Percentiles rank a stretch among this genome's conserved stretches.
Evolutionary conservation across 1,140 invertebrate genomes (phyloP).

Genomic region (Tachypleus tridentatus): DNA sequence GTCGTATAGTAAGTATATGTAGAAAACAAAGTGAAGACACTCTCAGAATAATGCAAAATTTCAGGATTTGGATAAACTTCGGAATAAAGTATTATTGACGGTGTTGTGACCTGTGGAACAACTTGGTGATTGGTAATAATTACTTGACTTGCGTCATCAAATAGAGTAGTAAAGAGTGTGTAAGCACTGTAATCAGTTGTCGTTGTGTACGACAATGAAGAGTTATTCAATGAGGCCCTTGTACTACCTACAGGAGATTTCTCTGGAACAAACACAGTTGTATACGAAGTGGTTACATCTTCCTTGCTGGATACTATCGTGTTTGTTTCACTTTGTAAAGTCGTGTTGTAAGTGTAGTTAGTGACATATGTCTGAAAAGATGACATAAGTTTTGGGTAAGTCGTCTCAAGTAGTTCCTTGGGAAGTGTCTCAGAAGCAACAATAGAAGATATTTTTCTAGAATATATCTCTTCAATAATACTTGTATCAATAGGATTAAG

Average conservation of each 20-base stretch:
- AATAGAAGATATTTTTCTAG: too few relatives aligned
- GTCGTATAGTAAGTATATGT: conserved; percentile 27
- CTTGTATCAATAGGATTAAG: too few relatives aligned
- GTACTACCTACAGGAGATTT: not conserved
- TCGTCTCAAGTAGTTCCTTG: too few relatives aligned
- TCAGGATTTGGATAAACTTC: not conserved
- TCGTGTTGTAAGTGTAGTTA: conserved; percentile 26
- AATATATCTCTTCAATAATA: too few relatives aligned
- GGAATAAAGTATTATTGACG: conserved; percentile 10
- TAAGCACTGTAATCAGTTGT: conserved; percentile 21
- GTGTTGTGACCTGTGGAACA: conserved; percentile 20
- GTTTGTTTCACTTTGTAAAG: conserved; percentile 22
- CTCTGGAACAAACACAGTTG: conserved; percentile 23
- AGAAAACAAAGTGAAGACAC: conserved; percentile 20
- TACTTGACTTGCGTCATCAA: conserved; percentile 21
- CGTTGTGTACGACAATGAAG: not conserved
- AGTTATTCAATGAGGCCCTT: too few relatives aligned
- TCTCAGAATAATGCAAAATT: not conserved
- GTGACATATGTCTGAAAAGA: conserved; percentile 19
- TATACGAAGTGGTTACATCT: conserved; percentile 21
- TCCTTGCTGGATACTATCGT: conserved; percentile 20
- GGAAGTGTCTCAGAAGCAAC: too few relatives aligned
- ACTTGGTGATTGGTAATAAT: conserved; percentile 23
- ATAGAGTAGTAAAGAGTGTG: conserved; percentile 22
- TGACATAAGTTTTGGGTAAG: too few relatives aligned